These are phyloP conservation scores for Mobula birostris DNA, from an alignment of 2,113 vertebrate genomes.

Conservation along the genomic window DNA sequence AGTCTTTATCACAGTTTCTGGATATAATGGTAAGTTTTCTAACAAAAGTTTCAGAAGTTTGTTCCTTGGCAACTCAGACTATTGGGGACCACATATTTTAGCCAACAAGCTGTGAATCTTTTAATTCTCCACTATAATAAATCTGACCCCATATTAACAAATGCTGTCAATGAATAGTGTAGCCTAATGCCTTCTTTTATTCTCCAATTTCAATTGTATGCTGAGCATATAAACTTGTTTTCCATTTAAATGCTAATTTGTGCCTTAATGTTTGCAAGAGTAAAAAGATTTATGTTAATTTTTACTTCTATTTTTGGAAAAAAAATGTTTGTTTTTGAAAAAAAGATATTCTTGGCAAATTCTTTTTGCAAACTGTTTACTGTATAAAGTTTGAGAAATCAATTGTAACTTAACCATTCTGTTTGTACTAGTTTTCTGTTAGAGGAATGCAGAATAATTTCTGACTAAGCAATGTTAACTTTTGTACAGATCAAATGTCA, in stretches of 20 bases:
- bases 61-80: slow-evolving; percentile 45
- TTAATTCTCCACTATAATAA: slow-evolving; percentile 53
- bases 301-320: slow-evolving; percentile 37
- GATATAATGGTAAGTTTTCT: slow-evolving; percentile 7
- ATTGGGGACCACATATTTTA: slow-evolving; percentile 51
- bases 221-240: slow-evolving; percentile 54
- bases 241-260: slow-evolving; percentile 59
- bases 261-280: slow-evolving; percentile 67
- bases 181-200: slow-evolving; percentile 51
- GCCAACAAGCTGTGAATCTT: slow-evolving; percentile 61
- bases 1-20: slow-evolving; percentile 26
- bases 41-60: slow-evolving; percentile 8
- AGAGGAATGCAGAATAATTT: slow-evolving; percentile 48
- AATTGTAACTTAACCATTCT: slow-evolving; percentile 62
- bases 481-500: slow-evolving; percentile 74
- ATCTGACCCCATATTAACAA: slow-evolving; percentile 41
- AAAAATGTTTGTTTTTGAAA: slow-evolving; percentile 3
- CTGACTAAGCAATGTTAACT: slow-evolving; percentile 83
- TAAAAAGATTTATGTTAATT: slow-evolving; percentile 56
- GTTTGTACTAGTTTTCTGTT: slow-evolving; percentile 51
- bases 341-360: slow-evolving; percentile 27
- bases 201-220: slow-evolving; percentile 54
- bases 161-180: slow-evolving; percentile 43
- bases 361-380: slow-evolving; percentile 51
- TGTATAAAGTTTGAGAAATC: slow-evolving; percentile 51